phyloP scores from a whole-genome alignment of 2,113 vertebrate genomes.

The Chloebia gouldiae region DNA sequence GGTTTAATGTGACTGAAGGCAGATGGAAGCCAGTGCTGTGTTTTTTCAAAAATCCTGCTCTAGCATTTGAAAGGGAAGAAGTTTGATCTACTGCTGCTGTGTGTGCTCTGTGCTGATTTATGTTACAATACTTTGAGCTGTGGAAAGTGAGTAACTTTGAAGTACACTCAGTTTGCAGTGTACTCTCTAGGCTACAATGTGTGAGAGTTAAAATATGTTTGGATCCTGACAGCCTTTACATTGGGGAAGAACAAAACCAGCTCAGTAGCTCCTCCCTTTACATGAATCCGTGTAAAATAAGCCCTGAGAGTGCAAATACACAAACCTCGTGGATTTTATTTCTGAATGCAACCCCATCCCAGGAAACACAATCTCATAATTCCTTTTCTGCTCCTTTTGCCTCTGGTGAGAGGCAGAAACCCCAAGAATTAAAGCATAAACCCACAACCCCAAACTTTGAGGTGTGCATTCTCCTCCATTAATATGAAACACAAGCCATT shows the following conservation, averaged over 20 bases:
- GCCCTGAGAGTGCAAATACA: not conserved
- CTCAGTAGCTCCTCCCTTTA: not conserved
- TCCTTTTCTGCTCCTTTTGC: not conserved
- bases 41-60: not conserved
- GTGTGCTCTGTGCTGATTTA: not conserved
- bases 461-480: not conserved
- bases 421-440: not conserved
- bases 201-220: not conserved
- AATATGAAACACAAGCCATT: not conserved
- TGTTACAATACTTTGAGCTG: not conserved
- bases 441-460: not conserved
- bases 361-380: not conserved
- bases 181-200: not conserved
- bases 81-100: not conserved
- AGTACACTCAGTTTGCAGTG: not conserved
- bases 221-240: not conserved
- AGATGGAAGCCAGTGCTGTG: not conserved
- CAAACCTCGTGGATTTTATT: not conserved
- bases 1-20: not conserved
- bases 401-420: not conserved
- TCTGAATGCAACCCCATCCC: not conserved
- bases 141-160: not conserved
- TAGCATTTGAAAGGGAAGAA: not conserved
- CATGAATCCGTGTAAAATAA: not conserved
- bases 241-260: not conserved